Evolutionary conservation across 2,113 vertebrate species (phyloP), one percentile per base, ranked within the genome.

Genomic region (Anarrhichthys ocellatus): DNA sequence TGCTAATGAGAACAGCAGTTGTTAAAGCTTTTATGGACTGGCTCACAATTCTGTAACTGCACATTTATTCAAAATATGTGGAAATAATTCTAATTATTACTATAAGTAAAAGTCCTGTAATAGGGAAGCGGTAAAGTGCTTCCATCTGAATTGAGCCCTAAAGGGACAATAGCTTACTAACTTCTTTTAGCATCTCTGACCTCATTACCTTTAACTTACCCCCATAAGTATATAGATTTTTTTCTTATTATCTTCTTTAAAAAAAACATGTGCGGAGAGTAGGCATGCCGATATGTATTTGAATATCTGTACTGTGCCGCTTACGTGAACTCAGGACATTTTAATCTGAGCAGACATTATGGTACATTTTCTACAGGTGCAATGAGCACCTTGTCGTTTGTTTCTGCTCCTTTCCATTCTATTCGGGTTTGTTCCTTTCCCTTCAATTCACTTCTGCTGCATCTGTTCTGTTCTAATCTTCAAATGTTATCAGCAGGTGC

Each of bases 111-210:
- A 50, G 40, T 70, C 24, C 22, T 46, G 8, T 42, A 20, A 2
- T 14, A 29, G 42, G 27, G 6, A 64, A 64, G 29, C 6, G 42
- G 22, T 77, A 11, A 48, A 73, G 22, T 73, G 52, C 24, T 73
- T 69, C 59, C 3, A 38, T 79, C 54, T 79, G 29, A 76, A 54
- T 54, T 11, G 29, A 78, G 52, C 52, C 59, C 56, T 15, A 18
- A 56, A 63, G 44, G 44, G 69, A 62, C 24, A 70, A 50, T 46
- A 63, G 56, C 27, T 18, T 14, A 6, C 52, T 27, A 44, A 73
- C 36, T 10, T 50, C 24, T 54, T 48, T 58, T 18, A 73, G 32
- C 24, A 54, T 56, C 29, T 56, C 36, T 75, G 71, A 84, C 81
- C 54, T 73, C 15, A 40, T 76, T 34, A 58, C 78, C 40, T 81